These are phyloP conservation scores for Aphodius granarius DNA, from an alignment of 2,888 invertebrate species.

Conservation along the genomic window DNA sequence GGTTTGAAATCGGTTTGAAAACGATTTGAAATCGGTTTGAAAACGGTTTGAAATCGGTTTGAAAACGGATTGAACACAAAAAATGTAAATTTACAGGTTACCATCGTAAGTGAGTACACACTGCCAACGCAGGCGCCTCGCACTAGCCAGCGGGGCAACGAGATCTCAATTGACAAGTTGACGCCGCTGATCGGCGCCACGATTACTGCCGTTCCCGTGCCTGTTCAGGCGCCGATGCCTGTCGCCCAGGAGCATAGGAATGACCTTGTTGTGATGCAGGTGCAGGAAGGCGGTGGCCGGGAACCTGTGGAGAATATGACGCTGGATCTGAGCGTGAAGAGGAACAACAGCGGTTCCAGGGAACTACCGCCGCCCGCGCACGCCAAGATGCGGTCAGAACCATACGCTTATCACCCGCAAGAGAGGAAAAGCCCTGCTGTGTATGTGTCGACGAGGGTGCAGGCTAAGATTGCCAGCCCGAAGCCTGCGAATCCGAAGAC, in stretches of 20 bases:
- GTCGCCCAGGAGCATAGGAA: conserved; percentile 48
- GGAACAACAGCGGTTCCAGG: conserved; percentile 54
- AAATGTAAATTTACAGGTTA: conserved; percentile 50
- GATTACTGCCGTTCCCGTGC: conserved; percentile 63
- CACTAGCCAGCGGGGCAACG: conserved; percentile 38
- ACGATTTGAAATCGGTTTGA: no score
- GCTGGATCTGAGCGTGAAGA: conserved; percentile 73
- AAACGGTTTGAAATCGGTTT: no score
- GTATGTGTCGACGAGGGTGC: conserved; percentile 53
- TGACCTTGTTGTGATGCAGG: conserved; percentile 66
- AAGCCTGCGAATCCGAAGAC: conserved; percentile 52
- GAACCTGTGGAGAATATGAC: conserved; percentile 43
- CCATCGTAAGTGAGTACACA: conserved; percentile 59
- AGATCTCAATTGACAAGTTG: conserved; percentile 50
- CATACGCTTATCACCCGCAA: conserved; percentile 40
- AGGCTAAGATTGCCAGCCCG: conserved; percentile 51
- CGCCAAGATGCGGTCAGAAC: conserved; percentile 37
- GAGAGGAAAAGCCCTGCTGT: conserved; percentile 54
- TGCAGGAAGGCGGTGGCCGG: conserved; percentile 45
- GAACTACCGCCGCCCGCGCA: conserved; percentile 48
- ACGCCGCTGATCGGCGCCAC: conserved; percentile 67
- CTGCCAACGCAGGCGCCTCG: conserved; percentile 42
- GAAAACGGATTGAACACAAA: no score
- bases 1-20: no score
- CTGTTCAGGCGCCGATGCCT: conserved; percentile 11